Evolutionary conservation across 2,797 vertebrate genomes (phyloP), one percentile per base, ranked within the genome.

Genomic region (Hippocampus kuda): DNA sequence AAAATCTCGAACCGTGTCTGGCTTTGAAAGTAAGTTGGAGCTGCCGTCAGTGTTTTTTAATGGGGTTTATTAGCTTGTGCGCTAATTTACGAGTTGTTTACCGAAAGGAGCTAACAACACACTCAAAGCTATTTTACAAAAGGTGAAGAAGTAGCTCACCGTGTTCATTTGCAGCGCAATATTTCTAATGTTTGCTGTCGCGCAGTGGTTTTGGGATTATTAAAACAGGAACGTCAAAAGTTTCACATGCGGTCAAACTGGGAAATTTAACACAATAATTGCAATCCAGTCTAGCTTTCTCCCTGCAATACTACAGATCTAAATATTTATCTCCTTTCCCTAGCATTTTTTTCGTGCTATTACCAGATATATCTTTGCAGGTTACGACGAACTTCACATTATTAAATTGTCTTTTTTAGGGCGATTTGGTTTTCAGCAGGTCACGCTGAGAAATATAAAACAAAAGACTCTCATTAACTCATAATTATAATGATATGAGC

Each of bases 21-120:
- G 84, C 79, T 72, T 70, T 92, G 11, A 91, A 90, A 86, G 91
- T 92, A 85, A 85, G 90, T 46, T 16, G 12, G 62, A 61, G 59
- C 59, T 41, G 34, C 34, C 12, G 4, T 38, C 20, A 0, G 5
- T 34, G 1, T 4, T 44, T 46, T 26, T 8, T 18, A 24, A 5
- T 3, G 2, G 13, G 6, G 16, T 46, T 64, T 44, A 15, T 44
- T 48, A 65, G 44, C 24, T 4, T 44, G 16, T 8, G 48, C 6
- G 63, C 42, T 65, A 65, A 20, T 8, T 18, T n/a, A 30, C 15
- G 20, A 48, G 24, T 24, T 15, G 42, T 26, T 26, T 5, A 24
- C 53, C 5, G 49, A 9, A 7, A 12, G 53, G n/a, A 24, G 53
- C 53, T 56, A 24, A 56, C n/a, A 12, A 26, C 2, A n/a, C n/a